A percentile compares a stretch with the other conserved stretches of the same genome.
Conservation (phyloP, 2,797 vertebrate species). For the Phrynocephalus forsythii region DNA sequence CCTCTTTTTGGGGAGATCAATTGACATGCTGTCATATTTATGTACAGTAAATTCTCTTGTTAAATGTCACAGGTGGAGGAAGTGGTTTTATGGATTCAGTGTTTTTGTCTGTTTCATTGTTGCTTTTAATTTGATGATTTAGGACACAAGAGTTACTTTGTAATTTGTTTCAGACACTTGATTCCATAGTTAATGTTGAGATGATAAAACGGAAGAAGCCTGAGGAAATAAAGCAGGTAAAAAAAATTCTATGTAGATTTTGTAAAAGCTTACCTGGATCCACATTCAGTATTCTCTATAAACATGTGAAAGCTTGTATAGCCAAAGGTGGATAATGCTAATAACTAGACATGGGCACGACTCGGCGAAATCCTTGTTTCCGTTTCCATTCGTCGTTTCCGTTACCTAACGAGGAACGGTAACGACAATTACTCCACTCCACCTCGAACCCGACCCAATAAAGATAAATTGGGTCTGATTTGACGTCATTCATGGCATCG, state of each 20-base stretch:
- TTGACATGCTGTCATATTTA: too few species aligned
- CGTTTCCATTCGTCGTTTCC: too few species aligned
- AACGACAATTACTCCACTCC: too few species aligned
- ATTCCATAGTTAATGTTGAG: constrained; percentile 90
- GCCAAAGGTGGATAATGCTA: not conserved
- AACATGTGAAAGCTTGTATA: not conserved
- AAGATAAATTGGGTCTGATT: too few species aligned
- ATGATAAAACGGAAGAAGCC: constrained; percentile 88
- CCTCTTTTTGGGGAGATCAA: not conserved
- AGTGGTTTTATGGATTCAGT: not conserved
- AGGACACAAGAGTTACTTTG: not conserved
- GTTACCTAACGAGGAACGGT: too few species aligned
- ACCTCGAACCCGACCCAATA: too few species aligned
- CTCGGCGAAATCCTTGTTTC: too few species aligned
- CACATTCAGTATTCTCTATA: not conserved
- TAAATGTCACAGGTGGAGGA: too few species aligned
- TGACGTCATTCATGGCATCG: too few species aligned
- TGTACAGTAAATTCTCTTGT: too few species aligned
- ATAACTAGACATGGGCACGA: too few species aligned
- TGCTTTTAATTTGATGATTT: not conserved
- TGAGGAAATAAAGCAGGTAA: constrained; percentile 90
- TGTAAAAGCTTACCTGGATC: not conserved
- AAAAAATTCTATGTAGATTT: constrained; percentile 11
- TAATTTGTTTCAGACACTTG: constrained; percentile 83
- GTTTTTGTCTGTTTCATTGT: not conserved